These are phyloP conservation scores for Desmophyllum pertusum DNA, from an alignment of 92 coral and sea anemone species.

Conservation along the genomic window DNA sequence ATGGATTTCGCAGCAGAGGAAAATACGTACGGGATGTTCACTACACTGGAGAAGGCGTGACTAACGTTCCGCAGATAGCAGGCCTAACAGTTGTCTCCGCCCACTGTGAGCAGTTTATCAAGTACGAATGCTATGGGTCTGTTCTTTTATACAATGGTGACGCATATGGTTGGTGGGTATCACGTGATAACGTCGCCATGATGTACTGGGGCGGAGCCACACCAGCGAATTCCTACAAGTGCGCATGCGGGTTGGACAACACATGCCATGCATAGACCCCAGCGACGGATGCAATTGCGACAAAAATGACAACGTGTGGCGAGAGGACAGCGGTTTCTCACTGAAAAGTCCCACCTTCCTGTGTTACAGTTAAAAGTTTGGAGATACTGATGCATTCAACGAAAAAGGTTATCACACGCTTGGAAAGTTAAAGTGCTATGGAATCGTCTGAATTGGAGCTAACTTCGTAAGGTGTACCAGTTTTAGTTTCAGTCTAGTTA, in stretches of 20 bases:
- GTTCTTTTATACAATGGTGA: background rate
- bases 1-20: background rate
- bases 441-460: too few species aligned
- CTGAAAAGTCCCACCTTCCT: constrained; percentile 46
- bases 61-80: constrained; percentile 19
- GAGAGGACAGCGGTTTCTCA: constrained; percentile 59
- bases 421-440: constrained; percentile 54
- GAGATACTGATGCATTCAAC: constrained; percentile 10
- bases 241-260: constrained; percentile 55
- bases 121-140: constrained; percentile 3
- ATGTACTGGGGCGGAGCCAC: constrained; percentile 62
- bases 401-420: constrained; percentile 54
- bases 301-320: constrained; percentile 24
- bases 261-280: constrained; percentile 38
- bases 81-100: background rate
- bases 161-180: constrained; percentile 43
- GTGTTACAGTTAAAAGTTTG: constrained; percentile 47
- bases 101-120: constrained; percentile 53
- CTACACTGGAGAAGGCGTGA: background rate
- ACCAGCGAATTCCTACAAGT: constrained; percentile 6
- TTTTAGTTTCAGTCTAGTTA: too few species aligned
- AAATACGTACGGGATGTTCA: constrained; percentile 11
- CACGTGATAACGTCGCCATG: constrained; percentile 40
- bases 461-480: too few species aligned
- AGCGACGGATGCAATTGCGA: constrained; percentile 47